These are phyloP conservation scores for Choloepus didactylus DNA, from an alignment of 2,797 vertebrate species.

Conservation along the genomic window DNA sequence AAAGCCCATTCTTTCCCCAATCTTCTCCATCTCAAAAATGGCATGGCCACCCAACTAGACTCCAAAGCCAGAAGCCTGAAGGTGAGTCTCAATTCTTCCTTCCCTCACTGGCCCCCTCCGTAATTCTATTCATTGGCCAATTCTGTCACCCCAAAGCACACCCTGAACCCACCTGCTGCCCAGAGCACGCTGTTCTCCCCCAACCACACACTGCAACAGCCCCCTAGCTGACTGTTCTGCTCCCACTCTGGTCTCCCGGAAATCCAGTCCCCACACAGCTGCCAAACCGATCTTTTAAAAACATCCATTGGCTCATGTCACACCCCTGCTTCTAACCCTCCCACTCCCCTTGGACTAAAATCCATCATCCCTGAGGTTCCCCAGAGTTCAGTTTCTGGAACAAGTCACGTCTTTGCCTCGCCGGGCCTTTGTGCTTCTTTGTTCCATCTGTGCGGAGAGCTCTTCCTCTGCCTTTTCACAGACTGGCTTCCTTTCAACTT, in stretches of 20 bases:
- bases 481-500: neutral
- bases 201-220: neutral
- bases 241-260: neutral
- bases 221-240: neutral
- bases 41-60: neutral
- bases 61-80: neutral
- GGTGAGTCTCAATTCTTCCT: neutral
- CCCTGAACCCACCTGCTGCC: neutral
- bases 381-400: constrained; percentile 43
- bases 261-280: constrained; percentile 11
- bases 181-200: too few species aligned
- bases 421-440: neutral
- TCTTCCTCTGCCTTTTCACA: neutral
- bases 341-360: constrained; percentile 33
- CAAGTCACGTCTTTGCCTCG: neutral
- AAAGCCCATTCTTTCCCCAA: neutral
- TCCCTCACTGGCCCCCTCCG: neutral
- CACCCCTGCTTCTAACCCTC: neutral
- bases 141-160: neutral
- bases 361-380: neutral
- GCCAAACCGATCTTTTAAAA: constrained; percentile 17
- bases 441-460: neutral
- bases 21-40: constrained; percentile 10
- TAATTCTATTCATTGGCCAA: neutral
- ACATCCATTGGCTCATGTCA: neutral